phyloP scores from a whole-genome alignment of 2,113 vertebrate genomes.

The Chloropsis cyanopogon region DNA sequence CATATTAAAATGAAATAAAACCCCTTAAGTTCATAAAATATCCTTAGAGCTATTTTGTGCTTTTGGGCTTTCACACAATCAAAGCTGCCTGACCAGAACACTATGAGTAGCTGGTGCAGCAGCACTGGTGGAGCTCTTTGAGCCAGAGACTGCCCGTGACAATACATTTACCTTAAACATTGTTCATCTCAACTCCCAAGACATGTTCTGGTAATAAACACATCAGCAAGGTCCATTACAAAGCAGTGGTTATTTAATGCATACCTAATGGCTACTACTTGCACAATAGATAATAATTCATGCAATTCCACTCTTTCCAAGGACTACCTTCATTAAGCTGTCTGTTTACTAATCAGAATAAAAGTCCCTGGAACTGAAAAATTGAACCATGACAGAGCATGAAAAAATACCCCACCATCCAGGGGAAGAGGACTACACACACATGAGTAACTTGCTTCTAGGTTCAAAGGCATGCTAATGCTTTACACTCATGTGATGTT shows the following conservation, averaged over 20 bases:
- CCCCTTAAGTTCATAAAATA: background rate
- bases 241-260: conserved; percentile 39
- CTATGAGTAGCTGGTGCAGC: background rate
- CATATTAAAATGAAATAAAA: background rate
- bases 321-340: background rate
- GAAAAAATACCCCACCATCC: background rate
- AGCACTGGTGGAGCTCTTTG: background rate
- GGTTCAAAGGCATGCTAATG: background rate
- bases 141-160: background rate
- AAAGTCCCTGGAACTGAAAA: background rate
- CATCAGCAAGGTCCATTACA: background rate
- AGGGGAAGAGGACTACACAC: background rate
- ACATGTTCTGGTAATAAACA: background rate
- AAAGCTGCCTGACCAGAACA: background rate
- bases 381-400: background rate
- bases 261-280: background rate
- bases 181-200: conserved; percentile 6
- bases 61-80: background rate
- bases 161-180: background rate
- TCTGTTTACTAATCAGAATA: background rate
- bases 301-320: background rate
- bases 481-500: background rate
- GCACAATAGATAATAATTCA: background rate
- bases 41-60: background rate
- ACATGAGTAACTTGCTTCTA: background rate